These are phyloP conservation scores for Oasisia sp. DNA, from an alignment of 2,888 invertebrate species.

Conservation along the genomic window DNA sequence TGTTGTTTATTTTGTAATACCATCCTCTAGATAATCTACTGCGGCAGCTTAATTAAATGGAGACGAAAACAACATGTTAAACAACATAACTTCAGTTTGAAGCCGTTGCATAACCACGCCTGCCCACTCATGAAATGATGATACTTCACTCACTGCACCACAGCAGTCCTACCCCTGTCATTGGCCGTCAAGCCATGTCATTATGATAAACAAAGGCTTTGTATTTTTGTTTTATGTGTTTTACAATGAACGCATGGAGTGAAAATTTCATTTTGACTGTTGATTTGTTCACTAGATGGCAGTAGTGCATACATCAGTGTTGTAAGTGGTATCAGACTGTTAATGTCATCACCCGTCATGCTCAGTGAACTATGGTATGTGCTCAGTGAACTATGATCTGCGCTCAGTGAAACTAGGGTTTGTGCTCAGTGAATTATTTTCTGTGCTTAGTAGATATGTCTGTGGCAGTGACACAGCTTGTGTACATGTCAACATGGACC, in stretches of 20 bases:
- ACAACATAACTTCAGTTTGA: background rate
- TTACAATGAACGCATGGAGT: background rate
- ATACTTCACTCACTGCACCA: background rate
- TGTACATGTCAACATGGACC: too few relatives aligned
- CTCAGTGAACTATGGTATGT: background rate
- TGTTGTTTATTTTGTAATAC: too few relatives aligned
- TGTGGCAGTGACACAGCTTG: too few relatives aligned
- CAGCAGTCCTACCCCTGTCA: background rate
- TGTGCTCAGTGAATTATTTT: background rate
- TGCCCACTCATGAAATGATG: background rate
- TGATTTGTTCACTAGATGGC: background rate
- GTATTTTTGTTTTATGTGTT: background rate
- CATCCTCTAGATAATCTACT: too few relatives aligned
- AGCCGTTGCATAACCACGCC: background rate
- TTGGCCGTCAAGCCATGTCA: too few relatives aligned
- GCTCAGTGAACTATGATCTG: background rate
- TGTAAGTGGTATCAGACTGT: background rate
- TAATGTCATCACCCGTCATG: background rate
- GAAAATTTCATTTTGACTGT: background rate
- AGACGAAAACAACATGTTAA: background rate
- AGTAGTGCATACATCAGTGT: background rate
- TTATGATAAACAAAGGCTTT: background rate
- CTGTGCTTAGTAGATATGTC: too few relatives aligned
- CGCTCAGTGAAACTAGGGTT: too few relatives aligned
- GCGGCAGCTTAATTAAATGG: background rate